Evolutionary conservation across 2,888 invertebrate species (phyloP).

Genomic region (Cyclophora punctaria): DNA sequence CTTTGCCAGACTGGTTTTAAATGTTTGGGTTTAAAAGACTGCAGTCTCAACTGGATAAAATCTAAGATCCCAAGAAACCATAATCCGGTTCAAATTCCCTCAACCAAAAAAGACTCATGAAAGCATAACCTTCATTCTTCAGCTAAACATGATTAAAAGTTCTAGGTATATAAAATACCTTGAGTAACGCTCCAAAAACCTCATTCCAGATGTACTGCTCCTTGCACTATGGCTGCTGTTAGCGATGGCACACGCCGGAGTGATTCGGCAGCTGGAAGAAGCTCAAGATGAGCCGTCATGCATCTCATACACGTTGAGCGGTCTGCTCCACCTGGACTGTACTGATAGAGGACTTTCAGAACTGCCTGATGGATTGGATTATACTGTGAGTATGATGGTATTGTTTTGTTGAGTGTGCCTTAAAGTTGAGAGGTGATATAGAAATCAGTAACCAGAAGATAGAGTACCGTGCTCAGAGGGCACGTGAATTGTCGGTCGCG

Average conservation of each 20-base stretch:
- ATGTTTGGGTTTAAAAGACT: neutral
- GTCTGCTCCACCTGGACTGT: conserved; percentile 46
- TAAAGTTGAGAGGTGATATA: too few species aligned
- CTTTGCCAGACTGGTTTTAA: neutral
- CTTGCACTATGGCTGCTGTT: conserved; percentile 44
- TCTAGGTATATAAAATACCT: too few species aligned
- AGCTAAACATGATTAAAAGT: too few species aligned
- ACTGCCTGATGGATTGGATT: conserved; percentile 49
- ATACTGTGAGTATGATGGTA: conserved; percentile 38
- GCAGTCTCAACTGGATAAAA: neutral
- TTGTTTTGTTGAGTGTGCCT: too few species aligned
- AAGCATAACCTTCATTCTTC: too few species aligned
- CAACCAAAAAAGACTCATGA: too few species aligned
- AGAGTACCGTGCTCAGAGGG: too few species aligned
- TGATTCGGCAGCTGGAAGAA: conserved; percentile 30
- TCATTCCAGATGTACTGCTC: conserved; percentile 42
- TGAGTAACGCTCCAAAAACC: neutral
- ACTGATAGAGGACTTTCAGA: conserved; percentile 47
- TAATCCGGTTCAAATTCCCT: conserved; percentile 12
- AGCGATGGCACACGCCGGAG: conserved; percentile 32
- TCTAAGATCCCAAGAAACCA: too few species aligned
- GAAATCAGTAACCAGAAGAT: too few species aligned
- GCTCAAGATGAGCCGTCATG: conserved; percentile 34
- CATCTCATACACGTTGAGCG: conserved; percentile 33
- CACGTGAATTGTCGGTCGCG: too few species aligned